Evolutionary conservation across 1,140 invertebrate genomes (phyloP).

Genomic region (Dreissena rostriformis): DNA sequence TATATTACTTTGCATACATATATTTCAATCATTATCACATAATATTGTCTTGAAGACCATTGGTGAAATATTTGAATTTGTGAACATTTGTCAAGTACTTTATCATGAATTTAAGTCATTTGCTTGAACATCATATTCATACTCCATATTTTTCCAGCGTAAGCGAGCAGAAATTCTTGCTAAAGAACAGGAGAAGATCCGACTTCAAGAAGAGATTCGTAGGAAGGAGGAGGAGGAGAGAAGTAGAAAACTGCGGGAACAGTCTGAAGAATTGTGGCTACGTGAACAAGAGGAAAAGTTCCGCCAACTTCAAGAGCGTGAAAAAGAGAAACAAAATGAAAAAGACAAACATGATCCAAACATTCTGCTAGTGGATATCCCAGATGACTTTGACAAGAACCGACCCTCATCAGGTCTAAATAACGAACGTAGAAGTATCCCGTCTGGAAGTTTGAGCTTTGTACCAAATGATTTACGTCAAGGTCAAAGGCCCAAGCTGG

Average conservation of each 20-base stretch:
- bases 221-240: conserved; percentile 80
- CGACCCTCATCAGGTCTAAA: conserved; percentile 55
- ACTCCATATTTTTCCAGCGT: conserved; percentile 44
- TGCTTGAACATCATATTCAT: too few relatives aligned
- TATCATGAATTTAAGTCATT: too few relatives aligned
- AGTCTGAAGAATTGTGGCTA: conserved; percentile 69
- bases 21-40: too few relatives aligned
- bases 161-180: conserved; percentile 67
- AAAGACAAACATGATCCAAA: conserved; percentile 57
- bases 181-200: conserved; percentile 67
- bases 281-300: conserved; percentile 68
- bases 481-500: conserved; percentile 57
- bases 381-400: conserved; percentile 17
- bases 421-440: conserved; percentile 62
- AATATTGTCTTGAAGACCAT: too few relatives aligned
- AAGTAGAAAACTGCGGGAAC: conserved; percentile 61
- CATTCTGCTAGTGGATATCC: conserved; percentile 38
- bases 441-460: conserved; percentile 60
- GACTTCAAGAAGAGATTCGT: conserved; percentile 63
- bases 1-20: too few relatives aligned
- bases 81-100: too few relatives aligned
- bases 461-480: conserved; percentile 63
- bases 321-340: conserved; percentile 60
- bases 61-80: too few relatives aligned
- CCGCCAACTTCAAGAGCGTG: conserved; percentile 67